Evolutionary conservation across 1,140 invertebrate species (phyloP), one percentile per base, ranked within the genome.

Genomic region (Pteromalus puparum): DNA sequence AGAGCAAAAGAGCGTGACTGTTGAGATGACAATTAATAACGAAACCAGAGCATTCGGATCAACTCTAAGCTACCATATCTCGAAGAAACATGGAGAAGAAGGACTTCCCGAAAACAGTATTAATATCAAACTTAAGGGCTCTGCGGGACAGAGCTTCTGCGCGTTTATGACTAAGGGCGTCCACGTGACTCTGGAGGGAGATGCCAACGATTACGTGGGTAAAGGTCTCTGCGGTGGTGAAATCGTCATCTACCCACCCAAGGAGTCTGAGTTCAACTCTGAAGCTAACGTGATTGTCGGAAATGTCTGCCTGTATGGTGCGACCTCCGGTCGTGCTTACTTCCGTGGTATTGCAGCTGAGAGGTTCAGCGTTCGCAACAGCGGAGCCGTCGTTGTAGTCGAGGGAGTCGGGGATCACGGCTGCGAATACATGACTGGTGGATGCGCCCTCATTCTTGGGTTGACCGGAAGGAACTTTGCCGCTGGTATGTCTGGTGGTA

Each of bases 341-440:
- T 98, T 99, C 94, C 94, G 99, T 72, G 99, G 99, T 80, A 98
- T 99, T 88, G 98, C 98, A 18, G 98, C 98, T 9, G 99, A 99
- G 93, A 95, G 99, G 75, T 99, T 99, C 93, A 98, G 97, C 92
- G 99, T 99, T 21, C 95, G 99, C 85, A 99, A 99, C 93, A 99
- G 98, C 26, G 99, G 99, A 30, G 98, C 97, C 46, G 95, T 95
- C 61, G 98, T 98, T 2, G 98, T 99, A 26, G 95, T 95, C n/a
- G 94, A 96, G 94, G 98, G 98, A 82, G 98, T 99, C 80, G 99
- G 99, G 75, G 99, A 99, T 94, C 99, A 99, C 93, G 99, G 98
- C 42, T 99, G 99, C 94, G 99, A 99, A 93, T 99, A 99, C 91
- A 99, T 99, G 99, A 99, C 99, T 67, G 99, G 98, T 38, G 98